These are phyloP conservation scores for Leucophenga montana DNA, from an alignment of 2,888 invertebrate genomes.

Conservation along the genomic window DNA sequence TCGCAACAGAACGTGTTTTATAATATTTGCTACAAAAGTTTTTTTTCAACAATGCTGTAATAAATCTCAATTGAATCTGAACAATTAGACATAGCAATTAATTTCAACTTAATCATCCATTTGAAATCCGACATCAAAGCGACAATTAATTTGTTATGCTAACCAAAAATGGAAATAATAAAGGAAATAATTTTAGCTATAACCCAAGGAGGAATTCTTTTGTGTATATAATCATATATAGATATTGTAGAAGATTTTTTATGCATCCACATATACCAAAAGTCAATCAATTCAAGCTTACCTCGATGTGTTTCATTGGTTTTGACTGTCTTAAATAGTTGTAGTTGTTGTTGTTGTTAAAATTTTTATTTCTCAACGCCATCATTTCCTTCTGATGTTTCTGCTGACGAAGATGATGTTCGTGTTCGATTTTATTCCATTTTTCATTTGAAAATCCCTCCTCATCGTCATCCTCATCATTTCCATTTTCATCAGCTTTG, in stretches of 20 bases:
- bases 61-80: slow-evolving; percentile 32
- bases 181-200: too few species aligned
- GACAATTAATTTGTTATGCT: too few species aligned
- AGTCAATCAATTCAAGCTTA: neutral
- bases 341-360: slow-evolving; percentile 40
- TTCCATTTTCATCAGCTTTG: slow-evolving; percentile 21
- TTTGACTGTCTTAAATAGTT: slow-evolving; percentile 1
- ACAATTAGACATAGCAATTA: slow-evolving; percentile 27
- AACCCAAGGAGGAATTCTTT: too few species aligned
- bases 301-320: slow-evolving; percentile 1
- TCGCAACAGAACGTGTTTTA: neutral
- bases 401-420: slow-evolving; percentile 62
- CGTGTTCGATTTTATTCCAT: slow-evolving; percentile 72
- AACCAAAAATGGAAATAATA: too few species aligned
- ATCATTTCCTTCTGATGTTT: slow-evolving; percentile 64
- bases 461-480: slow-evolving; percentile 48
- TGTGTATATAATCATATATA: too few species aligned
- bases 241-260: too few species aligned
- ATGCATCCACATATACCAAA: neutral
- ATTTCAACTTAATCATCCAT: slow-evolving; percentile 18
- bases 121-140: too few species aligned
- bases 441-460: slow-evolving; percentile 69
- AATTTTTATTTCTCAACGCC: slow-evolving; percentile 46
- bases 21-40: too few species aligned
- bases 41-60: slow-evolving; percentile 9